Evolutionary conservation across 1,140 invertebrate species (phyloP).

Genomic region (Lepidurus packardi): DNA sequence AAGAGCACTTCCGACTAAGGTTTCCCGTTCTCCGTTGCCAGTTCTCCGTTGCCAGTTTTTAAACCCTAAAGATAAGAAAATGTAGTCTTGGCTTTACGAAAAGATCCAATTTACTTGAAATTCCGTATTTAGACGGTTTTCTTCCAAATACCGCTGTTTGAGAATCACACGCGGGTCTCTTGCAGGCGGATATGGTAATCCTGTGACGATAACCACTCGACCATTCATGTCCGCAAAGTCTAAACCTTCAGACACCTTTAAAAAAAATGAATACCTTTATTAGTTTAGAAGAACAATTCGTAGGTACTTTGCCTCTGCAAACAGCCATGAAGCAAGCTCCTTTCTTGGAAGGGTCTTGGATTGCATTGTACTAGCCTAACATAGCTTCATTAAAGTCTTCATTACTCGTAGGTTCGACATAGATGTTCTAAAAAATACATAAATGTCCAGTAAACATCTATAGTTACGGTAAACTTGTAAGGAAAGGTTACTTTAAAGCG

Average conservation of each 20-base stretch:
- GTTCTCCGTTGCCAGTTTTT: no score
- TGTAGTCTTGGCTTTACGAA: not conserved
- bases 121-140: constrained; percentile 48
- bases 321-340: constrained; percentile 95
- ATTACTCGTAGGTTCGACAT: constrained; percentile 80
- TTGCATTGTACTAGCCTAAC: constrained; percentile 75
- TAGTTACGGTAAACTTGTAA: not conserved
- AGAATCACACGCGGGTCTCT: constrained; percentile 85
- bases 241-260: constrained; percentile 78
- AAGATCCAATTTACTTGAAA: constrained; percentile 23
- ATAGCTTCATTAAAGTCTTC: constrained; percentile 72
- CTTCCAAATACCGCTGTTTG: constrained; percentile 86
- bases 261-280: constrained; percentile 26
- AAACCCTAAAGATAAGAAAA: constrained; percentile 43
- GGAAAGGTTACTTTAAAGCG: constrained; percentile 56
- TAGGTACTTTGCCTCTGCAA: constrained; percentile 80
- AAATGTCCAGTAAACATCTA: not conserved
- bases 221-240: constrained; percentile 96
- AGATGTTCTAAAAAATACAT: constrained; percentile 55
- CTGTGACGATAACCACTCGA: constrained; percentile 90
- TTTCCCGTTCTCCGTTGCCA: no score
- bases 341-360: constrained; percentile 60
- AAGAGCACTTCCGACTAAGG: no score
- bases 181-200: constrained; percentile 88
- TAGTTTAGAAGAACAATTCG: constrained; percentile 13